Percentiles rank a stretch among this genome's conserved stretches.
Evolutionary conservation across 2,113 vertebrate species (phyloP).

Genomic region (Ornithorhynchus anatinus): DNA sequence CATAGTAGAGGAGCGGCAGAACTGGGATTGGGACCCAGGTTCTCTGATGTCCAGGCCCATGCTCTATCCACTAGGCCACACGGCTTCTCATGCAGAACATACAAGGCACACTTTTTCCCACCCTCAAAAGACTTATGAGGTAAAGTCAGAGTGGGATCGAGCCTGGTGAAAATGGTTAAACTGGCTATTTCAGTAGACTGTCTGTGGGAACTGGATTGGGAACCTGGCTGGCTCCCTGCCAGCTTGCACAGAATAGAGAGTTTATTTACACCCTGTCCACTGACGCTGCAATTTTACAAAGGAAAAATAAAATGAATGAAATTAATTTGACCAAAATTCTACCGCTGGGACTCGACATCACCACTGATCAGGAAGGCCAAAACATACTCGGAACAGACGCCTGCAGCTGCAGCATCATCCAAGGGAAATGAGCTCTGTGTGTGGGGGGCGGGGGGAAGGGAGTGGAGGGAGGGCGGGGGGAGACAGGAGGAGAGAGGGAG

Average conservation of each 20-base stretch:
- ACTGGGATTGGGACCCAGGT: too few species aligned
- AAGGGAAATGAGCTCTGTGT: conserved; percentile 41
- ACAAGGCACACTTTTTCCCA: neutral
- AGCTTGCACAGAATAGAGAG: too few species aligned
- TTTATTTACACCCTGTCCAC: conserved; percentile 51
- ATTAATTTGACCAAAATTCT: conserved; percentile 61
- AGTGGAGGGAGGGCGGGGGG: neutral
- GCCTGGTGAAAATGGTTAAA: too few species aligned
- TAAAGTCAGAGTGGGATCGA: too few species aligned
- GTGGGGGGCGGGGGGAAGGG: neutral
- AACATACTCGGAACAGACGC: conserved; percentile 63
- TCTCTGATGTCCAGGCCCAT: too few species aligned
- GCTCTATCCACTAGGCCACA: too few species aligned
- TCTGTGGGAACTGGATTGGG: too few species aligned
- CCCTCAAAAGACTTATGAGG: conserved; percentile 13
- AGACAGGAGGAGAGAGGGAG: neutral
- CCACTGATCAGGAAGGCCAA: conserved; percentile 49
- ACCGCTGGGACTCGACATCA: conserved; percentile 56
- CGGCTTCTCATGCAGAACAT: too few species aligned
- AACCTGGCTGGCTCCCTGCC: too few species aligned
- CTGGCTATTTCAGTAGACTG: too few species aligned
- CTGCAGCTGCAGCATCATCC: conserved; percentile 50
- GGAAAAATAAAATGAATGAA: conserved; percentile 55
- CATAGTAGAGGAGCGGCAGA: too few species aligned
- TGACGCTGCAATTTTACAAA: conserved; percentile 33